Evolutionary conservation across 2,113 vertebrate species (phyloP), one percentile per base, ranked within the genome.

Genomic region (Taurulus bubalis): DNA sequence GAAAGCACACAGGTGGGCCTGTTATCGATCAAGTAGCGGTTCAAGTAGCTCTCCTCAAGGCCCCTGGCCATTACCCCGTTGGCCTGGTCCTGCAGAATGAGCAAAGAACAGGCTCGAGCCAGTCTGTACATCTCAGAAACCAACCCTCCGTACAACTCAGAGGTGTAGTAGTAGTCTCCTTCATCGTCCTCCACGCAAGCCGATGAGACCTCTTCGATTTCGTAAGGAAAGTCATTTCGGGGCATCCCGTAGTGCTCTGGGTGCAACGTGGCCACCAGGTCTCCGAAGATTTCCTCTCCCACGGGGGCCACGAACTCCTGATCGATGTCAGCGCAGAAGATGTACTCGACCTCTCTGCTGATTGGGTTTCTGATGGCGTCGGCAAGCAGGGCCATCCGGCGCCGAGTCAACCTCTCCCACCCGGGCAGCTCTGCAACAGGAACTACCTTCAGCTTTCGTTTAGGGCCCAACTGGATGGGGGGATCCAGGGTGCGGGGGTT

Each of bases 41-140:
- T 96, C 51, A 96, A 85, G 90, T 96, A 95, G 89, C 95, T 95
- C 84, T 96, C 95, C 72, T 96, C 95, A 0, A 95, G 87, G 42
- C 88, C 90, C 30, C 82, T 78, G 28, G 94, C 93, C 76, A 58
- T 83, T 8, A 94, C 36, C 1, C 85, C 83, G 0, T 90, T 92
- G 14, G 91, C 76, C 42, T 92, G 91, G 83, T 96, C 95, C 81
- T 92, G 82, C 58, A 92, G 80, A 53, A 95, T 90, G 24, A 95
- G 91, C 68, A 94, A 51, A 34, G 94, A 93, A 62, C 95, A 95
- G 49, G 77, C 60, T 1, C 28, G 86, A 45, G 90, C 86, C 82
- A 96, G 77, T 72, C 53, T 86, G 81, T 91, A 80, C 76, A 95
- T 86, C 84, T 95, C 87, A 0, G 89, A 75, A 26, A 94, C 90